Evolutionary conservation across 2,113 vertebrate genomes (phyloP).

Genomic region (Nematolebias whitei): DNA sequence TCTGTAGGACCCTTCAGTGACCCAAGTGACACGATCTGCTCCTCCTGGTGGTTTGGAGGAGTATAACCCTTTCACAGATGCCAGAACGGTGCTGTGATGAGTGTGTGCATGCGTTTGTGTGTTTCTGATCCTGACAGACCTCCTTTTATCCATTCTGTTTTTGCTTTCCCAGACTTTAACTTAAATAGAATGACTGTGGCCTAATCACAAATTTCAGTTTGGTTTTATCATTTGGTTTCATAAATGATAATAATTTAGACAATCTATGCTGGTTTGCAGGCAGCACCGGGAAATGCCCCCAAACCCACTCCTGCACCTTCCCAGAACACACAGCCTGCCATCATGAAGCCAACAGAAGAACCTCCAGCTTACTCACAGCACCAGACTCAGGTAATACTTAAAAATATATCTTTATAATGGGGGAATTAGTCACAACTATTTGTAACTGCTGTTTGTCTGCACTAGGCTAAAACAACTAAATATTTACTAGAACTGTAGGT

Average conservation of each 20-base stretch:
- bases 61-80: constrained; percentile 97
- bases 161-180: constrained; percentile 38
- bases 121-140: constrained; percentile 35
- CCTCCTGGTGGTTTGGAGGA: constrained; percentile 93
- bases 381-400: constrained; percentile 77
- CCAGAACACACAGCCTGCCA: constrained; percentile 94
- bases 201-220: constrained; percentile 43
- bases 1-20: constrained; percentile 95
- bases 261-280: constrained; percentile 71
- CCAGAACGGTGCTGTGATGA: constrained; percentile 87
- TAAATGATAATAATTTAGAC: constrained; percentile 23
- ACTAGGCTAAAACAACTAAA: no score
- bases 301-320: constrained; percentile 86
- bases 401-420: neutral
- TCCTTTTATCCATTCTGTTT: constrained; percentile 39
- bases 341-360: constrained; percentile 99
- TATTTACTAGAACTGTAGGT: no score
- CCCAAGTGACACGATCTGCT: constrained; percentile 92
- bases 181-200: constrained; percentile 43
- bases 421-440: neutral
- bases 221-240: constrained; percentile 9
- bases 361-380: constrained; percentile 89
- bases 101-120: constrained; percentile 32
- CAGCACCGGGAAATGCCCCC: constrained; percentile 86
- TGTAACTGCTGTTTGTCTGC: no score